Base-by-base conservation (phyloP, 1,140 invertebrate genomes). In the Parasteatoda tepidariorum region DNA sequence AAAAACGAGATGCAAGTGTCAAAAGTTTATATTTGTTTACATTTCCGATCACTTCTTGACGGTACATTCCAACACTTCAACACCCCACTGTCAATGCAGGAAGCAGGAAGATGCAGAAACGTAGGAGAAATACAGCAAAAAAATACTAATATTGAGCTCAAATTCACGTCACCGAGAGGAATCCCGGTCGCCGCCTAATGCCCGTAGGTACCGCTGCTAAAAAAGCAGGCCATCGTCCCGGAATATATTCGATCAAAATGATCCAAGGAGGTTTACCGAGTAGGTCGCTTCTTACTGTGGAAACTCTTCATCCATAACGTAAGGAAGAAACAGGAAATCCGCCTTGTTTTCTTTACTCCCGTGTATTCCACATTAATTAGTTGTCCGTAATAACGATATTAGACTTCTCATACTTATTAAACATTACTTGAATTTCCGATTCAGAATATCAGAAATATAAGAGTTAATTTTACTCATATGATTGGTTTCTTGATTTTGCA, bases 141-240 rank as follows among this genome's bases (percentile, higher is more conserved):
- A n/a, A n/a, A n/a, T n/a, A n/a, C n/a, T n/a, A n/a, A n/a, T n/a
- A n/a, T n/a, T n/a, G n/a, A n/a, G n/a, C 38, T 13, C 38, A 13
- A 9, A 48, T 48, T 48, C 38, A 18, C 38, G 38, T n/a, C n/a
- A n/a, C n/a, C n/a, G n/a, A n/a, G n/a, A n/a, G n/a, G 18, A 48
- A 48, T 48, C 18, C 38, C 18, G 38, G n/a, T 59, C n/a, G n/a
- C 67, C 26, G 30, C 38, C 61, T 31, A 15, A 62, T 78, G 74
- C 74, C 74, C 74, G 61, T 78, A 62, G 74, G 74, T 78, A 57
- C 18, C 67, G 61, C 31, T 30, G 61, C n/a, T 22, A 31, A 54
- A 22, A 26, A 57, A 78, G 24, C 48, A 78, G 74, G 74, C 74
- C 74, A 78, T 66, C 74, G 62, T 22, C 74, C 74, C 38, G n/a